A percentile compares a stretch with the other conserved stretches of the same genome.
Evolutionary conservation across 2,113 vertebrate genomes (phyloP).

Genomic region (Cottus gobio): DNA sequence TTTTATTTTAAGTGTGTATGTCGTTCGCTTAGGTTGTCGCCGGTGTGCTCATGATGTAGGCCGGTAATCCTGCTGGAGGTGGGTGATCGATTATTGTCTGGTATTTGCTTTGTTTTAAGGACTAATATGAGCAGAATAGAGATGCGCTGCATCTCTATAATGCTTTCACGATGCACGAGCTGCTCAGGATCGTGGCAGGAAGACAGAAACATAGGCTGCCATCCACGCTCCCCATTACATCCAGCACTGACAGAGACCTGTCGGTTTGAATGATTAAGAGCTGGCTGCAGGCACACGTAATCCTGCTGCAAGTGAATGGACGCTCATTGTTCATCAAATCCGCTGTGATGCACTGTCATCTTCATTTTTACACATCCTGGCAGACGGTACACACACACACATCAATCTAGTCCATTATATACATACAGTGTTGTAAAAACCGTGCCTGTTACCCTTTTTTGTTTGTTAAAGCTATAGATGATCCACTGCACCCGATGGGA

Average conservation of each 20-base stretch:
- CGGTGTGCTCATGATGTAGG: slow-evolving; percentile 30
- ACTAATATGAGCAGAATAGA: neutral
- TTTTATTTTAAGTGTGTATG: neutral
- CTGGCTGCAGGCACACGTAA: neutral
- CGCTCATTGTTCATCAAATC: neutral
- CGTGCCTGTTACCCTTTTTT: too few species aligned
- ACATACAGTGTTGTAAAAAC: neutral
- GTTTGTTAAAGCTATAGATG: neutral
- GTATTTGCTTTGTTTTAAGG: slow-evolving; percentile 8
- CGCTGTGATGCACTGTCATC: neutral
- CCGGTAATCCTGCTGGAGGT: slow-evolving; percentile 37
- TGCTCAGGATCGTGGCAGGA: neutral
- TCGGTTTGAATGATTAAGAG: neutral
- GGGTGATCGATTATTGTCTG: slow-evolving; percentile 27
- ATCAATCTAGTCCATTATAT: neutral
- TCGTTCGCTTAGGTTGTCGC: neutral
- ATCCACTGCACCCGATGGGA: neutral
- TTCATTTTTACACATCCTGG: neutral
- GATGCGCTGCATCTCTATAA: neutral
- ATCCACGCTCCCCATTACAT: neutral
- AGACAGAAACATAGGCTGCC: neutral
- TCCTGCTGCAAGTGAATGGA: slow-evolving; percentile 12
- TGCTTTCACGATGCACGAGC: neutral
- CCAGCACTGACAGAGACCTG: neutral
- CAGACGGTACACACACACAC: neutral